These are phyloP conservation scores for Sarcophaga carnaria DNA, from an alignment of 2,888 invertebrate species.

Conservation along the genomic window DNA sequence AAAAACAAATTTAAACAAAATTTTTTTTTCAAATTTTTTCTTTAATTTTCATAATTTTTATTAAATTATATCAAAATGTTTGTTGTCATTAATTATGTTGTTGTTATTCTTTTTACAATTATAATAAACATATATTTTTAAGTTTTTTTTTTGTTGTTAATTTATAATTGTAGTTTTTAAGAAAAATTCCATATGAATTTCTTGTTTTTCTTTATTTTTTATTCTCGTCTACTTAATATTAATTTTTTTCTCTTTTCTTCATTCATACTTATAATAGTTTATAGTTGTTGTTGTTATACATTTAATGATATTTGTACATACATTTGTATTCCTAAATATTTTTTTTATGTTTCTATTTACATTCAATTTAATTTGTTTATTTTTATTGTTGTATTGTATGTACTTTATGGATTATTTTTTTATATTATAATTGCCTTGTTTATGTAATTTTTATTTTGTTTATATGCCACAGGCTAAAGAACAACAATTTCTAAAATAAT, in stretches of 20 bases:
- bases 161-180: constrained; percentile 20
- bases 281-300: constrained; percentile 15
- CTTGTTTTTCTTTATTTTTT: constrained; percentile 21
- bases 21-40: not conserved
- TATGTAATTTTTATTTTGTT: not conserved
- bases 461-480: not conserved
- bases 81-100: constrained; percentile 27
- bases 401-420: not conserved
- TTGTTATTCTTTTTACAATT: constrained; percentile 1
- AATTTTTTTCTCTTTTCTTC: not conserved
- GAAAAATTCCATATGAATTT: not conserved
- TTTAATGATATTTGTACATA: constrained; percentile 48
- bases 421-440: not conserved
- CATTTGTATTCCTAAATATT: constrained; percentile 32
- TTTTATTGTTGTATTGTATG: not conserved
- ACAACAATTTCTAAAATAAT: not conserved
- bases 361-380: constrained; percentile 14
- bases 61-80: constrained; percentile 70
- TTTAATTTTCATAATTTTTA: constrained; percentile 59
- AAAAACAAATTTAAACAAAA: constrained; percentile 1
- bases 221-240: constrained; percentile 36
- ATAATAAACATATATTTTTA: not conserved
- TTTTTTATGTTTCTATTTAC: not conserved
- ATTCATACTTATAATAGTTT: not conserved
- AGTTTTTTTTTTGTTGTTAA: constrained; percentile 9